Base-by-base conservation (phyloP, 2,113 vertebrate genomes). In the Bos indicus region DNA sequence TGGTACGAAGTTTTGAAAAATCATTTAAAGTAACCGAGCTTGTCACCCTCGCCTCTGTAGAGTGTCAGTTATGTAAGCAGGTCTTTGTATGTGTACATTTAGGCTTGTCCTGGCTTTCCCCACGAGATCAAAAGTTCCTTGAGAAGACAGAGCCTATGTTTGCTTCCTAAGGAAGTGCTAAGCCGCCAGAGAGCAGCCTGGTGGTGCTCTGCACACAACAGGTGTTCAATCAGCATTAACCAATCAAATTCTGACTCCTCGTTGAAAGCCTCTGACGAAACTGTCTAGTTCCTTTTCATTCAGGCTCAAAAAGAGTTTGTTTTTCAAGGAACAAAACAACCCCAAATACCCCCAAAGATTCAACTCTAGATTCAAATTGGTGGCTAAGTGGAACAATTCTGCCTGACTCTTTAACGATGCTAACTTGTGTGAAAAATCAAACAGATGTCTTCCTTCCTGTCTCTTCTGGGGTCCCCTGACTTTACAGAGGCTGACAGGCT, bases 21-120 rank as follows among this genome's bases (percentile, higher is more conserved):
- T 40, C 67, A 40, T 40, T 74, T 74, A 59, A 40, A 30, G 40
- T 5, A 40, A 36, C 36, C 0, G 6, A 80, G 56, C 46, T 26
- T 28, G 67, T 64, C 60, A 16, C 2, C 13, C 19, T 7, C 0
- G 26, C 28, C 88, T 64, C 52, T 14, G 3, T 11, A 10, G 62
- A 9, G 81, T 1, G 7, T 12, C 6, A 6, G 89, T 43, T 33
- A 1, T 3, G 30, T 40, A 71, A 93, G 43, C 6, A 13, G 23
- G 95, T 51, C 59, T 97, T 17, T 33, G 83, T n/a, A 40, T 0
- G n/a, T 1, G 0, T 6, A 62, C 33, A 7, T 51, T 85, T 7
- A 59, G 60, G 80, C 71, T 33, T 82, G 96, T 60, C 95, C 92
- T 19, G 96, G 80, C 64, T 88, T 85, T 89, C 89, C 67, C 87